Evolutionary conservation across 2,113 vertebrate genomes (phyloP).

Genomic region (Probosciger aterrimus): DNA sequence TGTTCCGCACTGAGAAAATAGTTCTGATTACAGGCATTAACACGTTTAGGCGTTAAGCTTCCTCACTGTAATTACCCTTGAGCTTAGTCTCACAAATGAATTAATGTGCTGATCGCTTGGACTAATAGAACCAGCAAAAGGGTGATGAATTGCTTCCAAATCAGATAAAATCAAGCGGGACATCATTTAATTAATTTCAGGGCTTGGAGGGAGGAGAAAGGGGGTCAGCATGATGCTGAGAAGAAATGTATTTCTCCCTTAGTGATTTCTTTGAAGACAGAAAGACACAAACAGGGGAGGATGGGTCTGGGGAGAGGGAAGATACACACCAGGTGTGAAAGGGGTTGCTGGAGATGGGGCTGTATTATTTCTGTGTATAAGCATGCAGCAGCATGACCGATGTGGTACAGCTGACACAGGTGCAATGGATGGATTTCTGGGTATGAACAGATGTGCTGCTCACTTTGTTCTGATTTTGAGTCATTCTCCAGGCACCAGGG

Average conservation of each 20-base stretch:
- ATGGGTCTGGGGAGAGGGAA: background rate
- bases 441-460: background rate
- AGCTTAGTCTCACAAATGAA: conserved; percentile 81
- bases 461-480: background rate
- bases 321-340: background rate
- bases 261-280: background rate
- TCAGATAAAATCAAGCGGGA: conserved; percentile 88
- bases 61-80: conserved; percentile 81
- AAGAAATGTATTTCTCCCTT: conserved; percentile 17
- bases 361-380: background rate
- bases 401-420: background rate
- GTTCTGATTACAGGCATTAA: conserved; percentile 81
- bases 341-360: background rate
- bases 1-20: conserved; percentile 75
- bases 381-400: rapidly evolving
- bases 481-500: rapidly evolving
- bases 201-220: conserved; percentile 38
- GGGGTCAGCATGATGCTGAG: conserved; percentile 1
- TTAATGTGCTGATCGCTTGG: conserved; percentile 77
- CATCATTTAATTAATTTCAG: conserved; percentile 89
- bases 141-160: conserved; percentile 87
- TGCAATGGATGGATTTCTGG: background rate
- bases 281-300: background rate
- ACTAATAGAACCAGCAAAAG: conserved; percentile 77
- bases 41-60: conserved; percentile 75